A percentile compares a stretch with the other conserved stretches of the same genome.
These are phyloP conservation scores for Zaprionus kolodkinae DNA, from an alignment of 1,140 invertebrate species.

Conservation along the genomic window DNA sequence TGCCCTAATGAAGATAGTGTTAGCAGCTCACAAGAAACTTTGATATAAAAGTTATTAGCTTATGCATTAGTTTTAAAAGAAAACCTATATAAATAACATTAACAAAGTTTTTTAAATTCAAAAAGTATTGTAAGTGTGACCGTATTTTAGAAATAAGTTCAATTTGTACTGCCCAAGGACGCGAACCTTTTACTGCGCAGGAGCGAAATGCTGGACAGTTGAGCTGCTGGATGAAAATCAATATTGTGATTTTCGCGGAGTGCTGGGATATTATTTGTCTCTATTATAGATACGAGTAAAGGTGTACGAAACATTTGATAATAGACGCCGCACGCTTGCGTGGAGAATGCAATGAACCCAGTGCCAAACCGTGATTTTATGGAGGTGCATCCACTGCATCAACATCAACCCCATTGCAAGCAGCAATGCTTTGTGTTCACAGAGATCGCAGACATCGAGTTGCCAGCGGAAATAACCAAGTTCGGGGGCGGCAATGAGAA, in stretches of 20 bases:
- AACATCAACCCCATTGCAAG: constrained; percentile 83
- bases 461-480: constrained; percentile 82
- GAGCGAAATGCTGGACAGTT: not conserved
- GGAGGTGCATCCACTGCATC: constrained; percentile 79
- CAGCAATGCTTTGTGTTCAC: constrained; percentile 84
- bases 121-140: not conserved
- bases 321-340: not conserved
- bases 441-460: constrained; percentile 81
- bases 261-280: constrained; percentile 1
- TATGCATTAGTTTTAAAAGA: not conserved
- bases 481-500: constrained; percentile 76
- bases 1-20: constrained; percentile 86
- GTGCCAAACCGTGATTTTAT: constrained; percentile 81
- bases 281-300: not conserved
- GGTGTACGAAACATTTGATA: not conserved
- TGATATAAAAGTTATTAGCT: constrained; percentile 18
- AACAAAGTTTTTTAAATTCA: not conserved
- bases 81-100: not conserved
- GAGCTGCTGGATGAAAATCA: constrained; percentile 31
- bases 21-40: constrained; percentile 83
- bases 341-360: constrained; percentile 71
- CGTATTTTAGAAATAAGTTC: not conserved
- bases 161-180: not conserved
- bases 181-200: constrained; percentile 29
- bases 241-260: constrained; percentile 20